Evolutionary conservation across 2,888 invertebrate genomes (phyloP).

Genomic region (Chloroclysta siterata): DNA sequence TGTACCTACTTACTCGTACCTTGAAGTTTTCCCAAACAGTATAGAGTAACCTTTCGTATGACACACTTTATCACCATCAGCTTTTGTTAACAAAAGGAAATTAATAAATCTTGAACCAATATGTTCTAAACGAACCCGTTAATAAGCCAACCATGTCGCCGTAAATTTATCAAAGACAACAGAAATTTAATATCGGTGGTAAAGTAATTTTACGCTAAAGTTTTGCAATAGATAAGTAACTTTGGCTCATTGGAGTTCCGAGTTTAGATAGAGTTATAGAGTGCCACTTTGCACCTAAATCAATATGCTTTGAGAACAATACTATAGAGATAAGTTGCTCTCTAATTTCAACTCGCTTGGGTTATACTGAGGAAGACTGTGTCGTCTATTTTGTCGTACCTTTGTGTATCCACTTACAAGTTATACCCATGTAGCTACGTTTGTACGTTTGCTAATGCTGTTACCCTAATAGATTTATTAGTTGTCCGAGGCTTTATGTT

Average conservation of each 20-base stretch:
- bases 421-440: not conserved
- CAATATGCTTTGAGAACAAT: slow-evolving; percentile 69
- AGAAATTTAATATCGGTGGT: slow-evolving; percentile 79
- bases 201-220: slow-evolving; percentile 77
- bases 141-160: slow-evolving; percentile 63
- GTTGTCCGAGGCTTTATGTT: not conserved
- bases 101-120: slow-evolving; percentile 50
- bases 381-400: slow-evolving; percentile 8
- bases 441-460: not conserved
- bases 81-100: slow-evolving; percentile 36
- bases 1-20: no score
- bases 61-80: slow-evolving; percentile 23
- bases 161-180: slow-evolving; percentile 75
- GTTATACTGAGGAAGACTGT: slow-evolving; percentile 40
- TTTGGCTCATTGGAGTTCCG: slow-evolving; percentile 63
- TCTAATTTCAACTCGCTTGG: slow-evolving; percentile 49
- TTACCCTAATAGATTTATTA: not conserved
- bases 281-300: slow-evolving; percentile 68
- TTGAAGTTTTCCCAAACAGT: not conserved
- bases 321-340: slow-evolving; percentile 44
- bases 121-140: slow-evolving; percentile 57
- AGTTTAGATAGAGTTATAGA: slow-evolving; percentile 67
- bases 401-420: slow-evolving; percentile 12
- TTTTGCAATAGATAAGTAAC: slow-evolving; percentile 77
- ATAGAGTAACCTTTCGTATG: slow-evolving; percentile 4